Conservation (phyloP, 2,797 vertebrate species). For the Microctenopoma lineatum region DNA sequence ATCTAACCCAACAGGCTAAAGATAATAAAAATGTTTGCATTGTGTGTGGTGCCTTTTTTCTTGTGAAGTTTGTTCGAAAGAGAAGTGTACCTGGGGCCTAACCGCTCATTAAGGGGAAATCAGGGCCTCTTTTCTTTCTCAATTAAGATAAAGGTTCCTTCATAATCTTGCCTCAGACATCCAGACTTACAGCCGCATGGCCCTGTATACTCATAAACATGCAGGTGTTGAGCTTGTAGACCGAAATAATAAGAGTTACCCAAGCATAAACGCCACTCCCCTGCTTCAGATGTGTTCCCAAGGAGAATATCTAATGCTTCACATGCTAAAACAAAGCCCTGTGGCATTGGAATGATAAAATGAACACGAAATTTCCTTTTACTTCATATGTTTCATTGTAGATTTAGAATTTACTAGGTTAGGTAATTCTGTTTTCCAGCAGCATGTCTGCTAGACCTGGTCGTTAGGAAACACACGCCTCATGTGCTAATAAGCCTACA, state of each 20-base stretch:
- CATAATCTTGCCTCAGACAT: slow-evolving; percentile 10
- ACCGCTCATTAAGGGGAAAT: not conserved
- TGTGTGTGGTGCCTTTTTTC: slow-evolving; percentile 10
- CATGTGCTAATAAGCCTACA: slow-evolving; percentile 7
- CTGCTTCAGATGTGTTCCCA: slow-evolving; percentile 4
- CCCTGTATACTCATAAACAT: slow-evolving; percentile 37
- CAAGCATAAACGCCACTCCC: slow-evolving; percentile 7
- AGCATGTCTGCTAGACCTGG: not conserved
- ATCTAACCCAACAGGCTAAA: slow-evolving; percentile 17
- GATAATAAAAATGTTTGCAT: not conserved
- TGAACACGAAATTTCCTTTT: not conserved
- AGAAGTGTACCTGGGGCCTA: slow-evolving; percentile 5
- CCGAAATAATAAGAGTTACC: slow-evolving; percentile 35
- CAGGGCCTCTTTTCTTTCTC: slow-evolving; percentile 18
- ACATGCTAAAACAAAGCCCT: not conserved
- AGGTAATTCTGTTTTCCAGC: not conserved
- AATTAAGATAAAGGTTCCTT: slow-evolving; percentile 27
- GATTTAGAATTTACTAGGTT: not conserved
- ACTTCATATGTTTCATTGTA: not conserved
- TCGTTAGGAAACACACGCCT: slow-evolving; percentile 1
- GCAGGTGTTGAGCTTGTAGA: slow-evolving; percentile 45
- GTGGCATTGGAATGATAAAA: not conserved
- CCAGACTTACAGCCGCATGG: slow-evolving; percentile 32
- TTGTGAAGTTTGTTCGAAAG: slow-evolving; percentile 16
- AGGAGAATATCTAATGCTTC: slow-evolving; percentile 1